Evolutionary conservation across 2,888 invertebrate genomes (phyloP).

Genomic region (Trachelus tabidus): DNA sequence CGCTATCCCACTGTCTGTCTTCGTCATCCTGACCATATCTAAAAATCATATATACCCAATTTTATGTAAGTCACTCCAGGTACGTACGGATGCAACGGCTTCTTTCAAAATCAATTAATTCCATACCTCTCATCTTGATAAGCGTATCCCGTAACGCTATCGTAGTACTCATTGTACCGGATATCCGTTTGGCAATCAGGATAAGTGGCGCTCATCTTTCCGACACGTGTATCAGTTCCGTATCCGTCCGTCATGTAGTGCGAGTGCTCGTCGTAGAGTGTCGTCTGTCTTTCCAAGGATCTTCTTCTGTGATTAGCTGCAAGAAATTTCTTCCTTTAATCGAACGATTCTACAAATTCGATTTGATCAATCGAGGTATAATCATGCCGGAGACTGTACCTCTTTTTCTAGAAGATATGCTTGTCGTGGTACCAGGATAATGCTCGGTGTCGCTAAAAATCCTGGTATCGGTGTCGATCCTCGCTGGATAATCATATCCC

Average conservation of each 20-base stretch:
- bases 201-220: conserved; percentile 59
- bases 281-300: conserved; percentile 84
- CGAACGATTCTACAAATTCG: neutral
- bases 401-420: conserved; percentile 51
- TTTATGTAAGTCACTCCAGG: neutral
- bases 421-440: conserved; percentile 61
- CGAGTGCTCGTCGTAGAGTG: conserved; percentile 80
- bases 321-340: conserved; percentile 10
- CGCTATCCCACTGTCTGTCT: conserved; percentile 80
- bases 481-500: conserved; percentile 65
- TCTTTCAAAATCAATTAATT: neutral
- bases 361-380: neutral
- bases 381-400: conserved; percentile 23
- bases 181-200: conserved; percentile 60
- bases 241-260: conserved; percentile 68
- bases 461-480: conserved; percentile 66
- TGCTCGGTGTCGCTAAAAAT: conserved; percentile 67
- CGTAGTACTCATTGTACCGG: conserved; percentile 77
- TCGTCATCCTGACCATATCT: conserved; percentile 75
- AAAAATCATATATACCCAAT: conserved; percentile 12
- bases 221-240: conserved; percentile 47
- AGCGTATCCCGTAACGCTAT: conserved; percentile 72
- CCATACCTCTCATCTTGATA: conserved; percentile 70
- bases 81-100: neutral
- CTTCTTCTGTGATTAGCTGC: conserved; percentile 71